Conservation (phyloP, 2,888 invertebrate species). For the Ernsta delagoae region DNA sequence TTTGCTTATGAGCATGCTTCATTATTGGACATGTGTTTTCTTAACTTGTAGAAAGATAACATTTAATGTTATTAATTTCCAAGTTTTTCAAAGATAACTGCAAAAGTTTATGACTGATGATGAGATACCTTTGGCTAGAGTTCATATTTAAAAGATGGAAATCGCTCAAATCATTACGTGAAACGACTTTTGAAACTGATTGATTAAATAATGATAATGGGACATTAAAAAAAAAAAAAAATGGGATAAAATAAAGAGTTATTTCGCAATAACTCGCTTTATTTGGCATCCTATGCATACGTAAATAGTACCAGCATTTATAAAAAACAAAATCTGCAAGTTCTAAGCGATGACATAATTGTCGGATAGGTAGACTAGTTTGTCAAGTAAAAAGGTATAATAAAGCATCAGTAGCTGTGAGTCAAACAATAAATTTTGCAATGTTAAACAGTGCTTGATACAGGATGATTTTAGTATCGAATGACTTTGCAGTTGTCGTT, state of each 20-base stretch:
- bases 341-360: constrained; percentile 43
- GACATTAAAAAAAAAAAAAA: no score
- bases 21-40: background rate
- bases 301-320: constrained; percentile 26
- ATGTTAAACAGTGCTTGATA: constrained; percentile 44
- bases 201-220: background rate
- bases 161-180: no score
- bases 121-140: no score
- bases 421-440: constrained; percentile 44
- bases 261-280: constrained; percentile 26
- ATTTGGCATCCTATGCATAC: constrained; percentile 27
- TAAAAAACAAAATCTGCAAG: constrained; percentile 25
- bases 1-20: background rate
- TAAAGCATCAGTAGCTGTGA: constrained; percentile 29
- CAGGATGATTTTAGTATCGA: background rate
- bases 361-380: constrained; percentile 23
- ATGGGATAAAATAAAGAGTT: constrained; percentile 9
- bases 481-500: background rate
- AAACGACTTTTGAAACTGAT: background rate
- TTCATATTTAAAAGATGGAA: no score
- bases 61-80: no score
- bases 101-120: no score
- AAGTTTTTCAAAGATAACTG: no score
- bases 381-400: constrained; percentile 39
- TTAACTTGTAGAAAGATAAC: background rate